phyloP scores from a whole-genome alignment of 2,113 vertebrate species.

The Theristicus caerulescens region DNA sequence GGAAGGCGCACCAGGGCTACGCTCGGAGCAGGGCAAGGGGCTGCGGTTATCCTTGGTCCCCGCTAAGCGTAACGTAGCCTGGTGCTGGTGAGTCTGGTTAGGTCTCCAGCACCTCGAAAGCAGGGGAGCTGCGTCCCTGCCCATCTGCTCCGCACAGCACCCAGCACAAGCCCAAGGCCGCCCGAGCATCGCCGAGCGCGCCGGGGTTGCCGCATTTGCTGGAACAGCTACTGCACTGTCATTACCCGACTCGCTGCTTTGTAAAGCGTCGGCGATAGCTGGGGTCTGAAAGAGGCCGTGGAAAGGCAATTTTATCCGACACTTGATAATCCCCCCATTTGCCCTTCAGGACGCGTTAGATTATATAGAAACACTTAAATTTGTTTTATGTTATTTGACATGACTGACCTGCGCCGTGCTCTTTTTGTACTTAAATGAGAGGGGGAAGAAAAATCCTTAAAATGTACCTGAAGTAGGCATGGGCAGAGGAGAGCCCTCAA shows the following conservation, averaged over 20 bases:
- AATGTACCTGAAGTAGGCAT: neutral
- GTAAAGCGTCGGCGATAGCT: accelerated
- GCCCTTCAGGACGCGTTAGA: neutral
- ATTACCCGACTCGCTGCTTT: accelerated
- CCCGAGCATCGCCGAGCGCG: accelerated
- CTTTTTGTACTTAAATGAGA: accelerated
- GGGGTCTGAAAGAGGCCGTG: neutral
- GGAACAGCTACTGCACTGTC: neutral
- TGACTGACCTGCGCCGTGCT: no score
- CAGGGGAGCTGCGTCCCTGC: no score
- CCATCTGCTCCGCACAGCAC: neutral
- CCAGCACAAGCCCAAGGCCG: accelerated
- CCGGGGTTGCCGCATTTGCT: neutral
- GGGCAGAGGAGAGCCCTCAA: neutral
- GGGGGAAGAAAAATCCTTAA: neutral
- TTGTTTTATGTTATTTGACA: neutral
- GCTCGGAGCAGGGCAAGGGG: neutral
- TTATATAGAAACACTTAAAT: accelerated
- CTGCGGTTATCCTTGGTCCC: neutral
- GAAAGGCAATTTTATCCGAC: neutral
- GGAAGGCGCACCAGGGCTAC: neutral
- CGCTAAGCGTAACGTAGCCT: accelerated
- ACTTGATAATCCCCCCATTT: accelerated
- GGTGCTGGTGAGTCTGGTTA: neutral
- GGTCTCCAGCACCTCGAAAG: no score